Base-by-base conservation (phyloP, 2,113 vertebrate genomes). In the Numenius arquata region DNA sequence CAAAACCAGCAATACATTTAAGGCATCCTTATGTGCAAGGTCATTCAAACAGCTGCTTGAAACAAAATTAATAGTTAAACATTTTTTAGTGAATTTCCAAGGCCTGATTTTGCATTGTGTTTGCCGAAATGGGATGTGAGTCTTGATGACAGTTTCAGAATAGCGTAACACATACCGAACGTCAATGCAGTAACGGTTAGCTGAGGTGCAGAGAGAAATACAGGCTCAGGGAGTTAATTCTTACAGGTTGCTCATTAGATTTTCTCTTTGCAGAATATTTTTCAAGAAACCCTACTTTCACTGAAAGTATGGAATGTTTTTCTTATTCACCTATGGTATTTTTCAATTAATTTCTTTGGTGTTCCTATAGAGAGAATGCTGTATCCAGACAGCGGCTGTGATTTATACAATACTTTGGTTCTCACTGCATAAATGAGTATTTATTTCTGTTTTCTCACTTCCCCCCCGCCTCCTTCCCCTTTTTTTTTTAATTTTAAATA, bases 151-250 rank as follows among this genome's bases (percentile, higher is more conserved):
- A 63, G 36, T 14, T 79, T 63, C 76, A 89, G 76, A 87, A 55
- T 1, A 79, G 62, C 2, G 0, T 10, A 50, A 81, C 16, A 41
- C 11, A 26, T 9, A 27, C 47, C 3, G 5, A 43, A 41, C 3
- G 10, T 29, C 43, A 61, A 34, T 59, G 77, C 22, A 59, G 10
- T 26, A 67, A 85, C 5, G 34, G 36, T n/a, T 32, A 41, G 52
- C 65, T 72, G 70, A 68, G 47, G 26, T 71, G 80, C 72, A 90
- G 53, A 67, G 41, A 81, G 38, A 84, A 79, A 43, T 47, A 68
- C 1, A 85, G 48, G 71, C 43, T 79, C 62, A 27, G 41, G 45
- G 38, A 75, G 36, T 27, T 26, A 50, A 92, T 72, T 22, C 58
- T 52, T 19, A 78, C 55, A 68, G 77, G 43, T 3, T 59, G 5